Evolutionary conservation across 2,113 vertebrate genomes (phyloP).

Genomic region (Naja naja): DNA sequence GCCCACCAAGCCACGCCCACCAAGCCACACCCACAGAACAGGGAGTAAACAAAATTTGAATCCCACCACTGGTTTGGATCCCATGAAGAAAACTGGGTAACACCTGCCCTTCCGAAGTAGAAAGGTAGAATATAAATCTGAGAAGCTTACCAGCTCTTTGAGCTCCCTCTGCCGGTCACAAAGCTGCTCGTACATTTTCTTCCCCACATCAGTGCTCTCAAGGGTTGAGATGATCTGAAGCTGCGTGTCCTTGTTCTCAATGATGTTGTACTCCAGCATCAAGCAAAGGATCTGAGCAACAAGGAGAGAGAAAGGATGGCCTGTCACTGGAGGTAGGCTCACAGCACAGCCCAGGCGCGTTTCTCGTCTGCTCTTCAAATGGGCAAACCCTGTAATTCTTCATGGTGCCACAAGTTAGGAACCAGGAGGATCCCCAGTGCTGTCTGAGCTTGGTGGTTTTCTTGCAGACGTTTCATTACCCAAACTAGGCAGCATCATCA

Average conservation of each 20-base stretch:
- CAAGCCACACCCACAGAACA: too few species aligned
- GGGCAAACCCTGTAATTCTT: neutral
- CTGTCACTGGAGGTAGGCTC: neutral
- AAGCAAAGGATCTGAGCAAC: constrained; percentile 88
- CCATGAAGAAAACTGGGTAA: neutral
- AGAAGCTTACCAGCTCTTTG: constrained; percentile 90
- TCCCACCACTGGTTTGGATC: neutral
- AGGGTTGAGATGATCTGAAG: constrained; percentile 99
- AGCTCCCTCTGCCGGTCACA: constrained; percentile 96
- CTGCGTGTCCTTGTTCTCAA: constrained; percentile 97
- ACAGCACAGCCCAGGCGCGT: neutral
- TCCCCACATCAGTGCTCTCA: constrained; percentile 94
- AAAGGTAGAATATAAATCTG: neutral
- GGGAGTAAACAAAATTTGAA: too few species aligned
- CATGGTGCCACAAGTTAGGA: neutral
- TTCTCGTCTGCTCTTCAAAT: neutral
- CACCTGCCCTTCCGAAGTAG: neutral
- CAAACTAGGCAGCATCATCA: too few species aligned
- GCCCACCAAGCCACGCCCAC: too few species aligned
- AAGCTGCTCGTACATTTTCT: constrained; percentile 97
- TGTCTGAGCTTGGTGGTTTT: neutral
- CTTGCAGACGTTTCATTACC: neutral
- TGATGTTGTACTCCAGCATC: constrained; percentile 99
- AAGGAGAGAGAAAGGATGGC: neutral
- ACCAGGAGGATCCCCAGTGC: neutral